Conservation (phyloP, 2,113 vertebrate species). For the Crotalus horridus region DNA sequence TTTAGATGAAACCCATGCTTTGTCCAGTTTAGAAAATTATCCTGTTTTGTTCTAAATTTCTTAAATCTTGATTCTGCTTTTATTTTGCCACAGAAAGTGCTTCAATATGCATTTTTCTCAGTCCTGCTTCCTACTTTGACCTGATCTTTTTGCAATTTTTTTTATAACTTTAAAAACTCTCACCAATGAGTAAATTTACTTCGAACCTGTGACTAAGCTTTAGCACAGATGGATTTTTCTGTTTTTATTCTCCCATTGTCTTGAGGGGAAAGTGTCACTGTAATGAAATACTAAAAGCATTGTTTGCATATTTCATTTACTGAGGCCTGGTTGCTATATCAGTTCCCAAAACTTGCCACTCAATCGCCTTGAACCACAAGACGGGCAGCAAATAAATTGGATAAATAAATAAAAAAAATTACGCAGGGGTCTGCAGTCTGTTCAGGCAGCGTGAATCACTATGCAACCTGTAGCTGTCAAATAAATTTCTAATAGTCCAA, state of each 20-base stretch:
- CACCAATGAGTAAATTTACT: neutral
- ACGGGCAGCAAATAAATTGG: neutral
- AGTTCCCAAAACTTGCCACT: neutral
- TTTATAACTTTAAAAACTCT: neutral
- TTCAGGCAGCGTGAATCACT: neutral
- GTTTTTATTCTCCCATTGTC: neutral
- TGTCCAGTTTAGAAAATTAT: conserved; percentile 21
- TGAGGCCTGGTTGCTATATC: neutral
- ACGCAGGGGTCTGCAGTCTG: neutral
- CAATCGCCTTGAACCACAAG: neutral
- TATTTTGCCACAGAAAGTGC: neutral
- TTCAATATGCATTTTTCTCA: neutral
- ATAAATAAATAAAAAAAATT: neutral
- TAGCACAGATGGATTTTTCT: neutral
- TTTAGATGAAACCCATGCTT: neutral
- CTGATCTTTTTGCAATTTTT: neutral
- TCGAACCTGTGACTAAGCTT: conserved; percentile 1
- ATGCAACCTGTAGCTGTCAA: neutral
- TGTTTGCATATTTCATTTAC: conserved; percentile 13
- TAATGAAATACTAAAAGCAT: conserved; percentile 2
- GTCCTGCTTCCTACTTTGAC: neutral
- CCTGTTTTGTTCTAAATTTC: neutral
- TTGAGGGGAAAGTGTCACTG: neutral
- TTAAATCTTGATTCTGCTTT: neutral
- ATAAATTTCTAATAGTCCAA: neutral